phyloP scores from a whole-genome alignment of 2,888 invertebrate species.

The Mycalesis mineus region DNA sequence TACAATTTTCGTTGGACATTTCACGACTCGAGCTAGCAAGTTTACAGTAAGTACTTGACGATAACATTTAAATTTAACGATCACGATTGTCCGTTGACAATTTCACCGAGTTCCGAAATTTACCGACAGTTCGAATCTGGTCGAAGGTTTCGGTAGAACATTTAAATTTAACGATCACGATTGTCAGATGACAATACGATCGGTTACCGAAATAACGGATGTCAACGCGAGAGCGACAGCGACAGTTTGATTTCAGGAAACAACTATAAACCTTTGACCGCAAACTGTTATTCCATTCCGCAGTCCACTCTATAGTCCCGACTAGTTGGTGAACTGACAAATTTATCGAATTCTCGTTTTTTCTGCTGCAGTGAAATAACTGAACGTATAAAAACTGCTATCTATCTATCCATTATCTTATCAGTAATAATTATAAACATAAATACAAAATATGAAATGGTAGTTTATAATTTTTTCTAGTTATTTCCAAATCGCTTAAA shows the following conservation, averaged over 20 bases:
- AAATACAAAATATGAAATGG: no score
- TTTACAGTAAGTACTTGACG: not conserved
- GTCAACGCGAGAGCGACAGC: conserved; percentile 17
- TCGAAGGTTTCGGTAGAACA: not conserved
- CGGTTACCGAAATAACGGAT: not conserved
- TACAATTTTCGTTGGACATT: not conserved
- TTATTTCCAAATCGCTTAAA: no score
- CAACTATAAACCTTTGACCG: conserved; percentile 21
- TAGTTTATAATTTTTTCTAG: no score
- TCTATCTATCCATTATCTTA: no score
- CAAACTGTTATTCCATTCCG: conserved; percentile 25
- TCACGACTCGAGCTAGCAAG: not conserved
- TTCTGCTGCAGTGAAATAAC: not conserved
- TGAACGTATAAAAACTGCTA: no score
- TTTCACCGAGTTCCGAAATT: not conserved
- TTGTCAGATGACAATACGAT: not conserved
- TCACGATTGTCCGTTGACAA: not conserved
- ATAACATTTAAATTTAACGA: not conserved
- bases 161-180: not conserved
- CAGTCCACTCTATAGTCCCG: conserved; percentile 10
- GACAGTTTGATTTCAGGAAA: conserved; percentile 21
- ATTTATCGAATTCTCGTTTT: conserved; percentile 7
- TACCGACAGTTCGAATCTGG: not conserved
- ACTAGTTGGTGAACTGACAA: conserved; percentile 16
- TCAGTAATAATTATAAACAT: no score